Evolutionary conservation across 2,888 invertebrate genomes (phyloP), one percentile per base, ranked within the genome.

Genomic region (Autographa gamma): DNA sequence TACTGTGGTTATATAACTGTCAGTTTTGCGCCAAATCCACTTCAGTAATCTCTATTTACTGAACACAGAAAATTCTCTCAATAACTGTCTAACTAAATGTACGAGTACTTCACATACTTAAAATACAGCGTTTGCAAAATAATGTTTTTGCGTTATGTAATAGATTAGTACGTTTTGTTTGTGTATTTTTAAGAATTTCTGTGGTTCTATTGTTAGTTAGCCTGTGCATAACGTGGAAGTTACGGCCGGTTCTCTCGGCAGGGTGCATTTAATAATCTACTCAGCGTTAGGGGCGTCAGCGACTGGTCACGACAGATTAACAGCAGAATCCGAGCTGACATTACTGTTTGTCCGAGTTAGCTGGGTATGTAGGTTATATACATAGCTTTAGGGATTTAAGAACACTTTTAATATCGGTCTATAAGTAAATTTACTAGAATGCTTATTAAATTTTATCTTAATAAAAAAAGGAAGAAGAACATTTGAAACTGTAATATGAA

Each of bases 261-360:
- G 94, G 95, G 94, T 90, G 93, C 93, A 91, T 93, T 94, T 93
- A 93, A 93, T 94, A 95, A 91, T 88, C 88, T 86, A 82, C 83
- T 86, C 80, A 68, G 75, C 68, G 71, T 54, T 81, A 92, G 92
- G 92, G 92, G 68, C 75, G 83, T 83, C 83, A 81, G 62, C 73
- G 32, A 64, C 74, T 69, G 74, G 83, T 78, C 78, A 73, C 74
- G 70, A 71, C 73, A 77, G 81, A 79, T 82, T 71, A 79, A 59
- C 73, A 66, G 60, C 41, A 62, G 69, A 64, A 43, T 73, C 67
- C 56, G 18, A 58, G 62, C 63, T 66, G 63, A 66, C 68, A 56
- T 69, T 52, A 52, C 66, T 60, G 60, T 69, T 69, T 56, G 73
- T 66, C 60, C 25, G 54, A 63, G 61, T 69, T 74, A 69, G 67